Evolutionary conservation across 2,797 vertebrate species (phyloP).

Genomic region (Taeniopygia guttata): DNA sequence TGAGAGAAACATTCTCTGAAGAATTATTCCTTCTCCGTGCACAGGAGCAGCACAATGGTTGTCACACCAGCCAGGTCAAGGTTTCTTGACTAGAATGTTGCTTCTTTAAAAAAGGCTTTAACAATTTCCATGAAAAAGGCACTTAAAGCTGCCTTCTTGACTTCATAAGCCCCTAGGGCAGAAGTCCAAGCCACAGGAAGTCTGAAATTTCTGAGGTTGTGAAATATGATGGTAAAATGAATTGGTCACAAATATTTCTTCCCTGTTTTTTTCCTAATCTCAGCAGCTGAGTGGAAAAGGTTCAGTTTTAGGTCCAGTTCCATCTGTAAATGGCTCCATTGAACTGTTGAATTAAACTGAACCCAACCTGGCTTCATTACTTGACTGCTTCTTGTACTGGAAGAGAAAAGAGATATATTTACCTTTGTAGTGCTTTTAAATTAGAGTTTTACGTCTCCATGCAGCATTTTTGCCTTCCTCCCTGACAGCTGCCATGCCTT

Average conservation of each 20-base stretch:
- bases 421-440: constrained; percentile 17
- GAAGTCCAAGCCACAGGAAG: constrained; percentile 61
- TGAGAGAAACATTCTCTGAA: background rate
- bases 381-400: background rate
- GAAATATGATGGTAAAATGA: constrained; percentile 55
- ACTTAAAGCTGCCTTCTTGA: constrained; percentile 41
- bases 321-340: background rate
- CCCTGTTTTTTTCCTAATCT: constrained; percentile 46
- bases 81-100: background rate
- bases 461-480: constrained; percentile 31
- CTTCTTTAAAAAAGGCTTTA: background rate
- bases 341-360: background rate
- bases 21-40: background rate
- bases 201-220: constrained; percentile 63
- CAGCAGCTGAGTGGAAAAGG: background rate
- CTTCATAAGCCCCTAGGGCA: constrained; percentile 45
- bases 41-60: background rate
- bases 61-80: background rate
- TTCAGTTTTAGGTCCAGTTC: constrained; percentile 28
- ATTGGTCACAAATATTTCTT: constrained; percentile 56
- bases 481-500: constrained; percentile 24
- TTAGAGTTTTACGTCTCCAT: background rate
- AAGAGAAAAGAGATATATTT: background rate
- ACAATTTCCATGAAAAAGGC: constrained; percentile 31
- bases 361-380: background rate